Conservation (phyloP, 2,113 vertebrate species). For the Phoenicopterus ruber region DNA sequence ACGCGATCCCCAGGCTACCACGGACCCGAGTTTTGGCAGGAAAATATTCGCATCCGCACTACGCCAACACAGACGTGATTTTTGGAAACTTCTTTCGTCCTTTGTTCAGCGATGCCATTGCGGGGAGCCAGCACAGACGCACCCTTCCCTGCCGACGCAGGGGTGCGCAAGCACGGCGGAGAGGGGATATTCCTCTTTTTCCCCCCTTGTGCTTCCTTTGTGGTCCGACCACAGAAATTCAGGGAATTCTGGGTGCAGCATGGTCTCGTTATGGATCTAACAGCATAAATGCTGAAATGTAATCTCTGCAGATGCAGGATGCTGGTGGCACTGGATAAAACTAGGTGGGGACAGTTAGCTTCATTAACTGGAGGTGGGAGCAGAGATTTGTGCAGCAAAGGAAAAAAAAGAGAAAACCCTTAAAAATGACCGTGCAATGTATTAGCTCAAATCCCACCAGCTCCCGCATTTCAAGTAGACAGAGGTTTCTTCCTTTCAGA, state of each 20-base stretch:
- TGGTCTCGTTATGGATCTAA: rapidly evolving
- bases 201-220: rapidly evolving
- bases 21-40: background rate
- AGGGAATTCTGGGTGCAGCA: background rate
- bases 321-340: background rate
- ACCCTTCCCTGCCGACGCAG: background rate
- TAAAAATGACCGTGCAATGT: background rate
- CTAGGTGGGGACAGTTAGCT: background rate
- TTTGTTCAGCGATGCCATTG: background rate
- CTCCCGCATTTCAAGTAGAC: background rate
- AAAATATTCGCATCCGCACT: background rate
- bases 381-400: background rate
- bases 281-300: background rate
- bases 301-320: background rate
- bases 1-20: background rate
- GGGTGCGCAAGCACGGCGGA: rapidly evolving
- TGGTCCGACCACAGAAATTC: background rate
- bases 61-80: background rate
- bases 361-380: background rate
- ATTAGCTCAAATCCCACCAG: background rate
- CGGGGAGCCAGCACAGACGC: background rate
- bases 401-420: background rate
- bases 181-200: background rate
- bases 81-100: background rate
- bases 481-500: background rate